Evolutionary conservation across 2,113 vertebrate species (phyloP).

Genomic region (Atherinomorus stipes): DNA sequence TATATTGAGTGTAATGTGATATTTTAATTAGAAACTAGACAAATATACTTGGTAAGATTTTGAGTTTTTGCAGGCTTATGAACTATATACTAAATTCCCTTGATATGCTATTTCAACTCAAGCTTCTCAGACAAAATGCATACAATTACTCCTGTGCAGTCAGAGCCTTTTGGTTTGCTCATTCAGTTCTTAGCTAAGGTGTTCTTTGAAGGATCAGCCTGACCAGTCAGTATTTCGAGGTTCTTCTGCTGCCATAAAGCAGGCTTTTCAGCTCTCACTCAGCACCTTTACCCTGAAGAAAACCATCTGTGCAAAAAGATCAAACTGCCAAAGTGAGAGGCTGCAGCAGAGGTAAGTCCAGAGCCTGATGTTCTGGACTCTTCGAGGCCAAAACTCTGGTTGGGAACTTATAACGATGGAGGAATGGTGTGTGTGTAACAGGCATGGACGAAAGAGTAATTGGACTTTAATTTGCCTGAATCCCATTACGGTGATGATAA

Average conservation of each 20-base stretch:
- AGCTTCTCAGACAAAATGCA: slow-evolving; percentile 1
- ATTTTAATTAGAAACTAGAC: too few species aligned
- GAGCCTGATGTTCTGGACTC: slow-evolving; percentile 26
- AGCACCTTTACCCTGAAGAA: slow-evolving; percentile 64
- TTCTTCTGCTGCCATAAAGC: slow-evolving; percentile 59
- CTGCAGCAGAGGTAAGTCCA: slow-evolving; percentile 8
- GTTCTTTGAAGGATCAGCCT: slow-evolving; percentile 26
- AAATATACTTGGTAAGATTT: too few species aligned
- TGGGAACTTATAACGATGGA: slow-evolving; percentile 27
- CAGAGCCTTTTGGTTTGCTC: slow-evolving; percentile 34
- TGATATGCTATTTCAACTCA: not conserved
- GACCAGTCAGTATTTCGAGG: slow-evolving; percentile 9
- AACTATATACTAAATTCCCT: not conserved
- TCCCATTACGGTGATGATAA: slow-evolving; percentile 61
- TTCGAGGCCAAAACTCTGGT: slow-evolving; percentile 43
- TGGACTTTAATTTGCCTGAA: slow-evolving; percentile 55
- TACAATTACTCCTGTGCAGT: not conserved
- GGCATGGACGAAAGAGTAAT: slow-evolving; percentile 40
- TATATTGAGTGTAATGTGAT: too few species aligned
- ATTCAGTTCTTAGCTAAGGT: slow-evolving; percentile 1
- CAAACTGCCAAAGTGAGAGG: slow-evolving; percentile 50
- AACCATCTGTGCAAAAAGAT: slow-evolving; percentile 72
- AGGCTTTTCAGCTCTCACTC: slow-evolving; percentile 67
- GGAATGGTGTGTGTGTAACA: slow-evolving; percentile 33
- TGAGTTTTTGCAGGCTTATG: too few species aligned